Evolutionary conservation across 2,113 vertebrate genomes (phyloP).

Genomic region (Eulemur rufifrons): DNA sequence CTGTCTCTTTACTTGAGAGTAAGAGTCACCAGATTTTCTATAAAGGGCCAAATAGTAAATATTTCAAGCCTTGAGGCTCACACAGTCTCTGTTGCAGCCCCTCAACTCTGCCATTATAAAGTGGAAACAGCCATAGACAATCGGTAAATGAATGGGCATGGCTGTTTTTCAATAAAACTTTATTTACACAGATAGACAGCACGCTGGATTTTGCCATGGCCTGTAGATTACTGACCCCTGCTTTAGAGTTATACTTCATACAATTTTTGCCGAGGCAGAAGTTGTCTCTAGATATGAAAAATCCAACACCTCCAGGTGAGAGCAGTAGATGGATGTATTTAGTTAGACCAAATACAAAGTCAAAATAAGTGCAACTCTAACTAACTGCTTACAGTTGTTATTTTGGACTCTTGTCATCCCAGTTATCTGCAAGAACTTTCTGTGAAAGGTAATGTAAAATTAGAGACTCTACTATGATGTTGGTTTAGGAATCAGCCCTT

Average conservation of each 20-base stretch:
- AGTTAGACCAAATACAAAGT: background rate
- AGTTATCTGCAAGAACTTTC: background rate
- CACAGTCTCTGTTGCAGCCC: background rate
- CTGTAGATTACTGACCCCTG: background rate
- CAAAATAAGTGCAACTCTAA: background rate
- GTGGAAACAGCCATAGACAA: background rate
- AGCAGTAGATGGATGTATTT: background rate
- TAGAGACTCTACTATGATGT: slow-evolving; percentile 5
- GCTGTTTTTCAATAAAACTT: slow-evolving; percentile 34
- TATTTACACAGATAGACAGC: background rate
- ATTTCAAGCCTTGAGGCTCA: background rate
- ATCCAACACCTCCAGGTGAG: background rate
- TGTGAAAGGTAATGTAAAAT: slow-evolving; percentile 17
- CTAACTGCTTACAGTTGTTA: background rate
- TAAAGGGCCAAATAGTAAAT: background rate
- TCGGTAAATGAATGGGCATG: background rate
- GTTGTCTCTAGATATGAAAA: background rate
- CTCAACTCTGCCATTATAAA: background rate
- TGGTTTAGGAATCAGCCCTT: slow-evolving; percentile 23
- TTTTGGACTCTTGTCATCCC: slow-evolving; percentile 21
- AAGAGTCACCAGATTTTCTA: background rate
- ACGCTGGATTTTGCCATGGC: background rate
- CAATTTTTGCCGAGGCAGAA: background rate
- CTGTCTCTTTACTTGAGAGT: background rate
- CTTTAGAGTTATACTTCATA: background rate